Base-by-base conservation (phyloP, 1,140 invertebrate species). In the Rhyzopertha dominica region DNA sequence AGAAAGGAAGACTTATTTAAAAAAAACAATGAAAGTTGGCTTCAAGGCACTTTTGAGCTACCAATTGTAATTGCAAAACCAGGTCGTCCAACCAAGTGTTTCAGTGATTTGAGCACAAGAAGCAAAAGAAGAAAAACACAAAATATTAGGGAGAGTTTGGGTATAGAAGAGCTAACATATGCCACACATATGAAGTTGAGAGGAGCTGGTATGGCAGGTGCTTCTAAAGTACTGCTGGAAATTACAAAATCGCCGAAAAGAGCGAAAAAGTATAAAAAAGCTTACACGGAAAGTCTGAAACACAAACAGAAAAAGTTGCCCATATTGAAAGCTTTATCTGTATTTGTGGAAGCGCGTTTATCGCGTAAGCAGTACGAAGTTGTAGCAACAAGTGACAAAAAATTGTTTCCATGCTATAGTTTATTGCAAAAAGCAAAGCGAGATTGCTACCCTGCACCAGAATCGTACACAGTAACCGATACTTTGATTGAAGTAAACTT, bases 101-200 rank as follows among this genome's bases (percentile, higher is more conserved):
- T 58, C 24, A n/a, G 10, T n/a, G n/a, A n/a, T n/a, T n/a, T n/a
- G n/a, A n/a, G n/a, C n/a, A n/a, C n/a, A n/a, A n/a, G n/a, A n/a
- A n/a, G n/a, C n/a, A 63, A 58, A 41, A 31, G 59, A 22, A 40
- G 58, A 34, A 57, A 59, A 55, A 58, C 54, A 30, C 28, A 56
- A 50, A 31, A 61, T n/a, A 0, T 63, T 13, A 17, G 57, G 10
- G 39, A 26, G 20, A 29, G 13, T 24, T 28, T 46, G 12, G n/a
- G 43, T 14, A 20, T 23, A 36, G 46, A 51, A 4, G 39, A 52
- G 12, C 35, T 59, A 24, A 26, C 36, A 9, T 52, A 62, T 49
- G 54, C 60, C 22, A 31, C 39, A 12, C 28, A 46, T 31, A 13
- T 45, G 5, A 25, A 36, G 22, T 39, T 43, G 12, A 8, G 40